Conservation (phyloP, 2,888 invertebrate genomes). For the Caenorhabditis drosophilae region DNA sequence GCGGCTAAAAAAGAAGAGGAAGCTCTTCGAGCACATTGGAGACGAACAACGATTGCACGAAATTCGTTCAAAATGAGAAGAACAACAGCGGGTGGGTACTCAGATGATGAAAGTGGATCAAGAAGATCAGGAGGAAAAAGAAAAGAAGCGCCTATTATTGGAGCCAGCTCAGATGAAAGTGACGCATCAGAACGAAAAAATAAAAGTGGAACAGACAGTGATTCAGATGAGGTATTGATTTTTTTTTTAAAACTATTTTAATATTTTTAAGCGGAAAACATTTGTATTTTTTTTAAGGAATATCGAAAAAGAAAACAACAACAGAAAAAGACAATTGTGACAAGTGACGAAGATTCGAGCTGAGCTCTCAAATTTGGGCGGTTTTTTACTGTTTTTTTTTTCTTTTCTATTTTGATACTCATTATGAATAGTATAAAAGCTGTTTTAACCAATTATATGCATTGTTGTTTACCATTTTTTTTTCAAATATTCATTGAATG, state of each 20-base stretch:
- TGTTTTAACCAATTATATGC: too few relatives aligned
- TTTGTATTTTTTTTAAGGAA: slow-evolving; percentile 18
- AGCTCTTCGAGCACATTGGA: slow-evolving; percentile 85
- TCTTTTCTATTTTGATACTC: too few relatives aligned
- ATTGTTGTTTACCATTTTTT: too few relatives aligned
- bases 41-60: slow-evolving; percentile 68
- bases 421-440: too few relatives aligned
- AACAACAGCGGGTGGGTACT: slow-evolving; percentile 12
- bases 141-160: slow-evolving; percentile 52
- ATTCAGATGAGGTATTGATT: slow-evolving; percentile 36
- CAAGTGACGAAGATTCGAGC: slow-evolving; percentile 50
- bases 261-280: too few relatives aligned
- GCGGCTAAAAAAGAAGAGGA: slow-evolving; percentile 88
- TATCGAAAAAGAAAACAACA: slow-evolving; percentile 35
- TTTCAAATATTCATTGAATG: too few relatives aligned
- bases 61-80: slow-evolving; percentile 21
- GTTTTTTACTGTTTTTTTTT: not conserved
- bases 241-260: slow-evolving; percentile 2
- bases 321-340: slow-evolving; percentile 49
- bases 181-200: slow-evolving; percentile 36
- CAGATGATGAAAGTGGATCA: slow-evolving; percentile 27
- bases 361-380: slow-evolving; percentile 8
- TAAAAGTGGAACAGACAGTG: slow-evolving; percentile 31
- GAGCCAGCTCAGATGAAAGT: slow-evolving; percentile 45
- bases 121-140: slow-evolving; percentile 13